Percentiles rank a stretch among this genome's conserved stretches.
Evolutionary conservation across 2,888 invertebrate genomes (phyloP).

Genomic region (Gasteruption jaculator): DNA sequence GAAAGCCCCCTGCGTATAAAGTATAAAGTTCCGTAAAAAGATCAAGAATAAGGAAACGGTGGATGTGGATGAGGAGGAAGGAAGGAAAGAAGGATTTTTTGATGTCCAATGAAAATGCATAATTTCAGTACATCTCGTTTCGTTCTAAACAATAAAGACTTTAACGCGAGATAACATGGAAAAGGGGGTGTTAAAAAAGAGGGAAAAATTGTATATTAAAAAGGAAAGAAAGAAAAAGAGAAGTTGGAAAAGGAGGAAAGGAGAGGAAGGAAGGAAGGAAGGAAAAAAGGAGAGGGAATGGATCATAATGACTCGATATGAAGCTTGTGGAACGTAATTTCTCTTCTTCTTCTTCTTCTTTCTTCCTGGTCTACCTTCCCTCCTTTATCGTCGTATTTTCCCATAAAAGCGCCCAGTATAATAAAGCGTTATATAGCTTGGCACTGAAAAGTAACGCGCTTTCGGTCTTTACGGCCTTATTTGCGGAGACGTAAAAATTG

Average conservation of each 20-base stretch:
- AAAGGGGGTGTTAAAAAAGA: no score
- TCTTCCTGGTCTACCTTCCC: neutral
- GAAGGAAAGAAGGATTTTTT: no score
- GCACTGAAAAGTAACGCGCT: constrained; percentile 49
- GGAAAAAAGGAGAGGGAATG: constrained; percentile 11
- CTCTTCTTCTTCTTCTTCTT: constrained; percentile 29
- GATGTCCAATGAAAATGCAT: no score
- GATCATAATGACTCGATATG: constrained; percentile 38
- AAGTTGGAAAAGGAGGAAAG: neutral
- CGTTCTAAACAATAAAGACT: no score
- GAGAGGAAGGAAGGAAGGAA: neutral
- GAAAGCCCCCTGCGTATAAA: no score
- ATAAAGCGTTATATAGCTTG: constrained; percentile 50
- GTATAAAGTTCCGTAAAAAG: no score
- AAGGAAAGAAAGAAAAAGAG: neutral
- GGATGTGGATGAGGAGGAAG: no score
- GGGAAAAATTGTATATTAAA: no score
- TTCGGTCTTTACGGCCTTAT: constrained; percentile 44
- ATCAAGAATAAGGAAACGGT: no score
- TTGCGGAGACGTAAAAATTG: constrained; percentile 51
- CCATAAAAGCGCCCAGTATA: constrained; percentile 47
- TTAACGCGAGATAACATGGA: no score
- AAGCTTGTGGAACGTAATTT: constrained; percentile 37
- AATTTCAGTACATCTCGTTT: no score
- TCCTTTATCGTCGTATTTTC: constrained; percentile 38